Evolutionary conservation across 2,797 vertebrate species (phyloP), one percentile per base, ranked within the genome.

Genomic region (Salmo trutta): DNA sequence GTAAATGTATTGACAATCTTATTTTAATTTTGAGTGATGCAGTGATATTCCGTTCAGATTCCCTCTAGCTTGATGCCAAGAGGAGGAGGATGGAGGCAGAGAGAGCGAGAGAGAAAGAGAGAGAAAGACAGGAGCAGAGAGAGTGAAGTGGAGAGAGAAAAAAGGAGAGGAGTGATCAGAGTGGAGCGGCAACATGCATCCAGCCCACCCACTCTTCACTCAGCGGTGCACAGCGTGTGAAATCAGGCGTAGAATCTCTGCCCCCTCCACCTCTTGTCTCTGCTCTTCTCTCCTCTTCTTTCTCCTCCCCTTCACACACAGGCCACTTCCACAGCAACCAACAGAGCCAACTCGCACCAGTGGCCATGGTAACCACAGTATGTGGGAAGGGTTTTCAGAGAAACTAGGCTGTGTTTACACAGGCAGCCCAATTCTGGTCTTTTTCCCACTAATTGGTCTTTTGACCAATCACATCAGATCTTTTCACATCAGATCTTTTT

Each of bases 311-410:
- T 15, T 64, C 54, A 64, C n/a, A 67, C 65, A 67, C 59, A 19
- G 31, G 14, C 31, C 65, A 67, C 27, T 31, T 67, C 29, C 65
- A 36, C 86, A n/a, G 53, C 67, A 69, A 87, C 83, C 76, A 8
- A 74, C 17, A 73, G 86, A 87, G 88, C 86, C 87, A 87, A 89
- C 86, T 81, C 71, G n/a, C 77, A 74, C 76, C 81, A 68, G 82
- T 91, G 75, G n/a, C 88, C 86, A 84, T 87, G 88, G 90, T 83
- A 87, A 92, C 89, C 0, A n/a, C 67, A 24, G 64, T 83, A 73
- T 27, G 68, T 75, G 77, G 14, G 81, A 82, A 77, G 24, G 80
- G 79, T 71, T 84, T 81, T 56, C 65, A 47, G 73, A 74, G 21
- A 33, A 75, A 77, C 36, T 33, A 53, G 41, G 10, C 41, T 47